A percentile compares a stretch with the other conserved stretches of the same genome.
These are phyloP conservation scores for Mantis religiosa DNA, from an alignment of 2,888 invertebrate species.

Conservation along the genomic window DNA sequence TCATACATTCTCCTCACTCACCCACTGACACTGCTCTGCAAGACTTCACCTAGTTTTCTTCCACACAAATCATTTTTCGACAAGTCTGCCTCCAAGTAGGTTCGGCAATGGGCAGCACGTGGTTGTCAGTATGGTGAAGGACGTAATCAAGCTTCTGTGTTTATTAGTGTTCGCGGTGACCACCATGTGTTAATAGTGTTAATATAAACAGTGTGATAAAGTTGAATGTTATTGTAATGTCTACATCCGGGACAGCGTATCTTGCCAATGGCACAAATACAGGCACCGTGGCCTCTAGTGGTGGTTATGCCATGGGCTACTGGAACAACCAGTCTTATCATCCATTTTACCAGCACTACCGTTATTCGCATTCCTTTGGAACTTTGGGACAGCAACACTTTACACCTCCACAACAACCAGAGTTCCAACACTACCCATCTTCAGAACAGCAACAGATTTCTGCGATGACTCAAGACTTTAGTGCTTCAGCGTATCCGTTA, in stretches of 20 bases:
- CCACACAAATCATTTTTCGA: slow-evolving; percentile 26
- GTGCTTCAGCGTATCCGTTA: not conserved
- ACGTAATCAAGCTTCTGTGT: not conserved
- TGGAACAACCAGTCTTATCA: slow-evolving; percentile 13
- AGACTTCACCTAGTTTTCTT: slow-evolving; percentile 7
- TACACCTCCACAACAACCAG: not conserved
- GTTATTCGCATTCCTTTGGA: not conserved
- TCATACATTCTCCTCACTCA: slow-evolving; percentile 3
- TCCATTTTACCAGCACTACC: not conserved
- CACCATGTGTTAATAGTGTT: not conserved
- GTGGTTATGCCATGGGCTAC: not conserved
- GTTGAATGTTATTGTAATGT: not conserved
- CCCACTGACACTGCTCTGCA: not conserved
- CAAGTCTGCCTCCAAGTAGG: not conserved
- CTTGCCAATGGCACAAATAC: not conserved
- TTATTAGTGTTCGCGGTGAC: not conserved
- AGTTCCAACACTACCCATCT: not conserved
- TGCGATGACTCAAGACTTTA: not conserved
- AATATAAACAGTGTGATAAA: not conserved
- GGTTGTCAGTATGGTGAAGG: not conserved
- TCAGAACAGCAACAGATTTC: not conserved
- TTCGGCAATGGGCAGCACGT: not conserved
- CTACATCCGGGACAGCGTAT: not conserved
- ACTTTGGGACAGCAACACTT: not conserved
- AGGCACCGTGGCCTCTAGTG: not conserved